These are phyloP conservation scores for Synergus gifuensis DNA, from an alignment of 2,888 invertebrate species.

Conservation along the genomic window DNA sequence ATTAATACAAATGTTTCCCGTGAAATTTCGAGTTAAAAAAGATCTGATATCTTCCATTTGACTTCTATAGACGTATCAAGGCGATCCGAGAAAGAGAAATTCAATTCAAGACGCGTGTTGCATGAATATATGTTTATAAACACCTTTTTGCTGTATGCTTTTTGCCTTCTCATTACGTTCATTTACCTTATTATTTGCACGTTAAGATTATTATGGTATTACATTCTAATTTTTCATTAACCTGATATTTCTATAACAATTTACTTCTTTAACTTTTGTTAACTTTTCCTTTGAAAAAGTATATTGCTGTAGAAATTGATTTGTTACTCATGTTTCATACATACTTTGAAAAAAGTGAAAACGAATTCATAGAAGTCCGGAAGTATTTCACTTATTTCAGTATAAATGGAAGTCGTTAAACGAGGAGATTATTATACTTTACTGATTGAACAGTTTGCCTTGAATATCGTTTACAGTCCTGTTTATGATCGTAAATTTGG, in stretches of 20 bases:
- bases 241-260: background rate
- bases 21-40: conserved; percentile 10
- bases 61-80: background rate
- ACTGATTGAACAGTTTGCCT: conserved; percentile 11
- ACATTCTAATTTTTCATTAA: background rate
- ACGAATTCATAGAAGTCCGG: background rate
- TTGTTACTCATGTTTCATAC: background rate
- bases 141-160: background rate
- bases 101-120: background rate
- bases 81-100: conserved; percentile 13
- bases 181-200: background rate
- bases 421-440: background rate
- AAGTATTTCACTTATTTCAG: conserved; percentile 14
- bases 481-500: background rate
- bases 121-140: background rate
- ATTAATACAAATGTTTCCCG: conserved; percentile 19
- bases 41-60: background rate
- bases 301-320: background rate
- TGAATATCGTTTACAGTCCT: background rate
- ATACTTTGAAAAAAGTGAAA: background rate
- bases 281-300: background rate
- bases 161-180: background rate
- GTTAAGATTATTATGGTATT: background rate
- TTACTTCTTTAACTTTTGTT: background rate
- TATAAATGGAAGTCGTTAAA: background rate